Base-by-base conservation (phyloP, 2,797 vertebrate genomes). In the Hippoglossus hippoglossus region DNA sequence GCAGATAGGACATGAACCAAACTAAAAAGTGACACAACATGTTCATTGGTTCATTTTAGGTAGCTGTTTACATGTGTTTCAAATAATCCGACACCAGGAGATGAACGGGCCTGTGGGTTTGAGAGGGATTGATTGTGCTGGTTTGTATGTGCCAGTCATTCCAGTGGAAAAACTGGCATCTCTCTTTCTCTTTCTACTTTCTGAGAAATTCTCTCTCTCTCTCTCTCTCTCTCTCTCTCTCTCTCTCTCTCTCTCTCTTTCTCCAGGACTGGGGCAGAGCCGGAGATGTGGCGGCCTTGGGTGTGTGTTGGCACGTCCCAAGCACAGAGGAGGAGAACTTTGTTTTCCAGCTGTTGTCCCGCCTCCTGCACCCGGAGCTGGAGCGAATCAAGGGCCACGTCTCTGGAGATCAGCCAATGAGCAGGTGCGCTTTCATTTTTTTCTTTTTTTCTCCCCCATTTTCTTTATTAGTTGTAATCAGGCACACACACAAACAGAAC, bases 211-310 rank as follows among this genome's bases (percentile, higher is more conserved):
- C 18, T 15, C 18, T 6, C 44, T 5, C 47, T 71, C 21, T 55
- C 22, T 50, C 18, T 6, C 44, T 5, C 58, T 41, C 21, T 65
- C 31, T 57, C 46, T 59, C 21, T 53, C 47, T 71, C n/a, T 55
- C 16, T 50, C 8, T 16, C 36, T 60, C 46, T 58, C 24, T 44
- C 47, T 71, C 21, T 55, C 22, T 50, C 9, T n/a, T 22, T 63
- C 57, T 89, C 0, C 81, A 99, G 97, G 97, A 99, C 90, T 99
- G 98, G 97, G 98, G 98, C 82, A 96, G 95, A 79, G 96, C 97
- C 6, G 98, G 98, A 61, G 95, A 99, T 87, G 83, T 99, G 63
- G 94, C 95, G 88, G 94, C 96, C 46, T 77, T 99, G 79, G 94
- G 96, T 68, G 95, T 99, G 79, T 94, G 96, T 72, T 99, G 98